Conservation (phyloP, 2,888 invertebrate species). For the Drosophila rellima region DNA sequence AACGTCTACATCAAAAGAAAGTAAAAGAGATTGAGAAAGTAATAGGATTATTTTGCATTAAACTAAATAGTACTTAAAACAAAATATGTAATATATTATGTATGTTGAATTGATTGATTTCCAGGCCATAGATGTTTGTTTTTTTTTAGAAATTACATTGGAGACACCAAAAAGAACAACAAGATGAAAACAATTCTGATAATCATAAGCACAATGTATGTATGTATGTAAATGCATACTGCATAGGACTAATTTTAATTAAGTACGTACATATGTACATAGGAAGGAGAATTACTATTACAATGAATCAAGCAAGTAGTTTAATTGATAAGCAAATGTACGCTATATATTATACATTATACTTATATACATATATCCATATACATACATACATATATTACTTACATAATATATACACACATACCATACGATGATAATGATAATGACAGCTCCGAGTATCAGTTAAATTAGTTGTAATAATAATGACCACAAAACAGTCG, state of each 20-base stretch:
- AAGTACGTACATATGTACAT: background rate
- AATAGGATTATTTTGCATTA: constrained; percentile 60
- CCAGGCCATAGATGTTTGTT: constrained; percentile 43
- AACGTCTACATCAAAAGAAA: constrained; percentile 53
- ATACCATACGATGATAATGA: constrained; percentile 30
- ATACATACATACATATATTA: constrained; percentile 38
- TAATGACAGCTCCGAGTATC: constrained; percentile 39
- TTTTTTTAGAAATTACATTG: constrained; percentile 36
- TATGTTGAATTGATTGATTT: constrained; percentile 44
- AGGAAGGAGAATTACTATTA: constrained; percentile 38
- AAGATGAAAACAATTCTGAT: constrained; percentile 63
- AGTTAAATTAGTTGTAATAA: constrained; percentile 75
- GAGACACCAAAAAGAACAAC: constrained; percentile 32
- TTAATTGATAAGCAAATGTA: constrained; percentile 71
- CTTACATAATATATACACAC: constrained; percentile 55
- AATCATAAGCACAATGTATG: constrained; percentile 76
- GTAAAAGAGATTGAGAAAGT: background rate
- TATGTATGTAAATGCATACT: constrained; percentile 4
- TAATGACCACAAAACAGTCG: constrained; percentile 48
- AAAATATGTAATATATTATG: constrained; percentile 14
- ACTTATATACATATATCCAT: constrained; percentile 37
- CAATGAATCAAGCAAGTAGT: constrained; percentile 58
- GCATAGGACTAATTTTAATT: constrained; percentile 57
- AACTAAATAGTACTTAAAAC: constrained; percentile 8
- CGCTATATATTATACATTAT: constrained; percentile 44